phyloP scores from a whole-genome alignment of 2,797 vertebrate genomes.

The Ambastaia sidthimunki region DNA sequence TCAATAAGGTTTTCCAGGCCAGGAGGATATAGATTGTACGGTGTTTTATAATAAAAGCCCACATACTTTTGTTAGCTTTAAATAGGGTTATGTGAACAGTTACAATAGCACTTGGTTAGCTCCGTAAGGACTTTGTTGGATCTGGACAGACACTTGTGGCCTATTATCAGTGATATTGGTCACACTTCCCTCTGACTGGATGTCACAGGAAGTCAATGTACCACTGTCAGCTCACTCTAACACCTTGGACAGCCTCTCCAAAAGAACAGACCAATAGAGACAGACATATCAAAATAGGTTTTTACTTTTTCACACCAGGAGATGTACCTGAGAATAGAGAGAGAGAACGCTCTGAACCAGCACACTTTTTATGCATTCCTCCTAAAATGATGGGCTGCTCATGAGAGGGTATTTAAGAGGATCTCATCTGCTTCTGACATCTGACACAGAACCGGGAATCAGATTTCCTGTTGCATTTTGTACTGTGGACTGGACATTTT shows the following conservation, averaged over 20 bases:
- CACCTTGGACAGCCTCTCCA: slow-evolving; percentile 13
- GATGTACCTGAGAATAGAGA: slow-evolving; percentile 17
- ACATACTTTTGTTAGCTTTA: background rate
- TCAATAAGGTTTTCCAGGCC: background rate
- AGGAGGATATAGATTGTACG: background rate
- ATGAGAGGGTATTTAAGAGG: background rate
- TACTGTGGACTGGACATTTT: background rate
- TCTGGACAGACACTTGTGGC: slow-evolving; percentile 20
- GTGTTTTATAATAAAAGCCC: background rate
- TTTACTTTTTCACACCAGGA: slow-evolving; percentile 15
- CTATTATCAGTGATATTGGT: slow-evolving; percentile 19
- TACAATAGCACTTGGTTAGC: background rate
- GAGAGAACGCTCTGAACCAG: slow-evolving; percentile 1
- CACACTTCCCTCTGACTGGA: slow-evolving; percentile 4
- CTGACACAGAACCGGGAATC: background rate
- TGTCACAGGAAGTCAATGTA: slow-evolving; percentile 36
- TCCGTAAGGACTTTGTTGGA: slow-evolving; percentile 1
- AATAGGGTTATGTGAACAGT: background rate
- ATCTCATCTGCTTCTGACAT: background rate
- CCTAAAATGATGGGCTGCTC: background rate
- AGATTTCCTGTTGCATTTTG: background rate
- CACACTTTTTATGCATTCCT: background rate
- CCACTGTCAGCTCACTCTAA: slow-evolving; percentile 39
- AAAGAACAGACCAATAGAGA: slow-evolving; percentile 13
- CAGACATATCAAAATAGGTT: slow-evolving; percentile 43